Evolutionary conservation across 2,888 invertebrate genomes (phyloP).

Genomic region (Kuschelorhynchus macadamiae): DNA sequence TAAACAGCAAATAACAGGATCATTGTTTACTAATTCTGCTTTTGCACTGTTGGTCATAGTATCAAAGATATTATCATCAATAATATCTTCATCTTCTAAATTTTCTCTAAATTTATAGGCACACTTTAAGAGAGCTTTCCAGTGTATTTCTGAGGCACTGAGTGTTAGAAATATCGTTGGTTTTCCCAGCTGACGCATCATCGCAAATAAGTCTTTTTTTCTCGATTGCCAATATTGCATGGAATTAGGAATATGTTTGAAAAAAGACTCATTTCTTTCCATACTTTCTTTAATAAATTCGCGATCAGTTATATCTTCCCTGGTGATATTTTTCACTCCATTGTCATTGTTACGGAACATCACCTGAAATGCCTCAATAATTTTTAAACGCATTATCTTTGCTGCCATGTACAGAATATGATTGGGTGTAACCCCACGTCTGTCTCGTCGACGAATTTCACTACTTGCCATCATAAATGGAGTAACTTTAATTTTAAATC

Average conservation of each 20-base stretch:
- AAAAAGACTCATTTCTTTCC: conserved; percentile 47
- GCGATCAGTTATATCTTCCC: not conserved
- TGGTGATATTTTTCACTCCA: not conserved
- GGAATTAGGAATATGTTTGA: conserved; percentile 64
- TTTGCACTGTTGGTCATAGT: conserved; percentile 30
- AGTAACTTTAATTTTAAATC: conserved; percentile 39
- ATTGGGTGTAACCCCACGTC: conserved; percentile 28
- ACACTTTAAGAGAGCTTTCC: conserved; percentile 48
- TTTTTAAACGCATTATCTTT: not conserved
- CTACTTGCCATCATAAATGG: conserved; percentile 37
- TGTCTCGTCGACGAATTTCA: conserved; percentile 27
- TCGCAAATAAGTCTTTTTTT: conserved; percentile 65
- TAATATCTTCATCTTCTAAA: no score
- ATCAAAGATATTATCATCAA: conserved; percentile 7
- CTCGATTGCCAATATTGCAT: conserved; percentile 62
- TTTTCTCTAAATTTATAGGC: conserved; percentile 56
- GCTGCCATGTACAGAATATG: conserved; percentile 16
- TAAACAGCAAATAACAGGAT: conserved; percentile 55
- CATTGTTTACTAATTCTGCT: conserved; percentile 58
- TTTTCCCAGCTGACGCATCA: conserved; percentile 64
- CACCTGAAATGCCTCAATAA: conserved; percentile 11
- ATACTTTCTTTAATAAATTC: conserved; percentile 14
- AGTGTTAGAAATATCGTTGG: conserved; percentile 65
- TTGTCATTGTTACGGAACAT: conserved; percentile 12
- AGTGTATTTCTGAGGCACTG: conserved; percentile 64